These are phyloP conservation scores for Lycaena phlaeas DNA, from an alignment of 2,888 invertebrate genomes.

Conservation along the genomic window DNA sequence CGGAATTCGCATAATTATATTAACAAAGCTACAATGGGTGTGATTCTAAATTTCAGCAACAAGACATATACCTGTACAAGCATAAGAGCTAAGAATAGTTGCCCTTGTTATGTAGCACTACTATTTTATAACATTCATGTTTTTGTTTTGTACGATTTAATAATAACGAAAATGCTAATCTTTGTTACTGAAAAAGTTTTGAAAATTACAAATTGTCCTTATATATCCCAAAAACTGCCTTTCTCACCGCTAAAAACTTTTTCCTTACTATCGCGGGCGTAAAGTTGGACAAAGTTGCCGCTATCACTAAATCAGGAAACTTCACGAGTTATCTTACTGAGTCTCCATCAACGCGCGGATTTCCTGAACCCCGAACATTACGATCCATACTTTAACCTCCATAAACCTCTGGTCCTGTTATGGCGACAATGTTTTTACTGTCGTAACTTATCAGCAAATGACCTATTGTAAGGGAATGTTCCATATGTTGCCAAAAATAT, in stretches of 20 bases:
- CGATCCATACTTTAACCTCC: conserved; percentile 31
- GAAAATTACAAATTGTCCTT: conserved; percentile 22
- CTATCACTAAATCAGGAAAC: conserved; percentile 31
- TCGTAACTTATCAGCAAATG: conserved; percentile 28
- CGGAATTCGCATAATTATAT: conserved; percentile 9
- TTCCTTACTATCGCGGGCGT: conserved; percentile 18
- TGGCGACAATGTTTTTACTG: too few species aligned
- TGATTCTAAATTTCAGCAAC: too few species aligned
- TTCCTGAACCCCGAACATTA: conserved; percentile 25
- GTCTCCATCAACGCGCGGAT: conserved; percentile 34
- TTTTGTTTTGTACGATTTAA: too few species aligned
- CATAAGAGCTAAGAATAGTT: too few species aligned
- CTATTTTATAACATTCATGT: not conserved
- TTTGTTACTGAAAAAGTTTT: not conserved
- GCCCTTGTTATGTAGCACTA: too few species aligned
- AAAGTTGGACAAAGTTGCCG: conserved; percentile 19
- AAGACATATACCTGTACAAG: not conserved
- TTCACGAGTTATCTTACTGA: conserved; percentile 30
- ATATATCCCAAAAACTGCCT: conserved; percentile 19
- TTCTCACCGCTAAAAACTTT: conserved; percentile 18
- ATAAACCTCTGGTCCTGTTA: conserved; percentile 38
- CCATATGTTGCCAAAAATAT: too few species aligned
- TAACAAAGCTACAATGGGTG: not conserved
- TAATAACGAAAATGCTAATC: too few species aligned
- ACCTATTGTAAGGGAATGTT: conserved; percentile 29